Evolutionary conservation across 2,113 vertebrate species (phyloP), one percentile per base, ranked within the genome.

Genomic region (Chaetodon auriga): DNA sequence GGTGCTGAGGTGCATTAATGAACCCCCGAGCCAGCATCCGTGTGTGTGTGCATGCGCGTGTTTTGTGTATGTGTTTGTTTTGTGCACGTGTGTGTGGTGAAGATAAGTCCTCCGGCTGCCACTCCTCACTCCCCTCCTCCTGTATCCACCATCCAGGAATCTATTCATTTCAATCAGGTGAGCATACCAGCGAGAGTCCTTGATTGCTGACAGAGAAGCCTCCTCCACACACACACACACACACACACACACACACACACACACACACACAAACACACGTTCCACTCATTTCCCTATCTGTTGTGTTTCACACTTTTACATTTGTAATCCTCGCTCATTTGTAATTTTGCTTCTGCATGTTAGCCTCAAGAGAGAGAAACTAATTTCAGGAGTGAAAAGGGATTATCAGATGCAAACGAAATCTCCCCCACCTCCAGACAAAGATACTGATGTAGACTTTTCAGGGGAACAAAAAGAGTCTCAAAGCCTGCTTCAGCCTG

Each of bases 371-470:
- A 92, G 91, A 89, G 70, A 86, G 74, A 87, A 89, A 94, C 90
- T 92, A 75, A 92, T 92, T 90, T 87, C 73, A 88, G 88, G 81
- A 88, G 86, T 87, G 82, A 91, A 92, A 92, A 69, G 84, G 83
- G 80, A 93, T 92, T 91, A 92, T 90, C 83, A 87, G 91, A 94
- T 90, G 86, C 84, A 87, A 89, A 88, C 58, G 6, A 74, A 90
- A 88, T 90, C 90, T 75, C 87, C 73, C 81, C 81, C 83, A 92
- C 92, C 90, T 92, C 90, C 81, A 86, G 85, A 92, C 88, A 92
- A 93, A 93, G 80, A 92, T 89, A 90, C 69, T 68, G 85, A 94
- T 91, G 90, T 92, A 76, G 84, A 92, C 85, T 88, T 88, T 90
- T 87, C 82, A 82, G 45, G 43, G 63, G 76, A 89, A 92, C 85